Evolutionary conservation across 2,888 invertebrate genomes (phyloP).

Genomic region (Drosophila borborema): DNA sequence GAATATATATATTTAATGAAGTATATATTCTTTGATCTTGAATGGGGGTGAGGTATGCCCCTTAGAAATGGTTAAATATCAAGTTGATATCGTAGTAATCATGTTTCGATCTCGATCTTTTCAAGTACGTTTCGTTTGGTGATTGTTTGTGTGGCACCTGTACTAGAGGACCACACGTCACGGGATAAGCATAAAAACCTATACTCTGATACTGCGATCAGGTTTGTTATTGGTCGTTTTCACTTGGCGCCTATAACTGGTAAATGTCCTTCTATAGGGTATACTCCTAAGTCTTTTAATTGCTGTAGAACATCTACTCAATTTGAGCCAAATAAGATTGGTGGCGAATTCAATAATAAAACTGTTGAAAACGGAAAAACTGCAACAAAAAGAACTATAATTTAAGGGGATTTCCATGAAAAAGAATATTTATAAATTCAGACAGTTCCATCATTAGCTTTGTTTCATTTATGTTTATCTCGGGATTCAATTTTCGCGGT

Average conservation of each 20-base stretch:
- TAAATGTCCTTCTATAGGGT: constrained; percentile 35
- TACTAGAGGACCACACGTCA: constrained; percentile 22
- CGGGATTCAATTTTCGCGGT: neutral
- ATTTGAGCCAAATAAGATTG: neutral
- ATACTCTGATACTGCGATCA: constrained; percentile 33
- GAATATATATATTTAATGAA: constrained; percentile 6
- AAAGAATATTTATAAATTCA: neutral
- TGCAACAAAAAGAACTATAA: neutral
- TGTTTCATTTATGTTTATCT: neutral
- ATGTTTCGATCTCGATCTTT: constrained; percentile 73
- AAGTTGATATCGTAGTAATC: constrained; percentile 56
- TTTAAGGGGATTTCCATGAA: neutral
- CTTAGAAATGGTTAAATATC: constrained; percentile 27
- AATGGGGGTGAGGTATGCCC: constrained; percentile 29
- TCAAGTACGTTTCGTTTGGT: constrained; percentile 69
- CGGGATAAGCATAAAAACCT: neutral
- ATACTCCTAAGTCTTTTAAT: constrained; percentile 4
- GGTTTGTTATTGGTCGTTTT: constrained; percentile 67
- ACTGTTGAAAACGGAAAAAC: neutral
- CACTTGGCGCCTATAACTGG: constrained; percentile 44
- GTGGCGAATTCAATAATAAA: neutral
- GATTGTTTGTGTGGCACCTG: constrained; percentile 42
- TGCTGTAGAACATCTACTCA: constrained; percentile 8
- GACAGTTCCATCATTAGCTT: constrained; percentile 1
- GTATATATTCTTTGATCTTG: constrained; percentile 28